Evolutionary conservation across 2,888 invertebrate species (phyloP).

Genomic region (Meiosimyza platycephala): DNA sequence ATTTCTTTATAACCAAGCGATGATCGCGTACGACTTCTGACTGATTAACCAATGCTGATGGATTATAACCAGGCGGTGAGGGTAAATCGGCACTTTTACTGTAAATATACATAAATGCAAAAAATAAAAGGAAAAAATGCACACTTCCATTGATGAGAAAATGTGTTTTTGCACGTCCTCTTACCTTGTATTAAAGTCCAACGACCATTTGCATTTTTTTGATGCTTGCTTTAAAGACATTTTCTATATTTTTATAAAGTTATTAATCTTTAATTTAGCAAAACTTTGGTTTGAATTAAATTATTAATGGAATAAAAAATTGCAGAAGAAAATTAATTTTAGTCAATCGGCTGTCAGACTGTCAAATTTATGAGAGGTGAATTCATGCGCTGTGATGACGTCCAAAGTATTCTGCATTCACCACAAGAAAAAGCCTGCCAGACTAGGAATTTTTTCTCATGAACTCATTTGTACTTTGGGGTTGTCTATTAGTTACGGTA

Average conservation of each 20-base stretch:
- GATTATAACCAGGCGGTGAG: conserved; percentile 87
- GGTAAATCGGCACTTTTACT: conserved; percentile 72
- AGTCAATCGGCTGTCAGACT: too few species aligned
- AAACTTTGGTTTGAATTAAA: too few species aligned
- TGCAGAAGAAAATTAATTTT: too few species aligned
- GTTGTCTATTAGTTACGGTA: too few species aligned
- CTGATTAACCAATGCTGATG: conserved; percentile 77
- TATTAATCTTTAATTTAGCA: too few species aligned
- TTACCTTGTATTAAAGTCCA: conserved; percentile 74
- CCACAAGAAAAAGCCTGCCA: too few species aligned
- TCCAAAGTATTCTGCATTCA: too few species aligned
- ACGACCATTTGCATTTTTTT: conserved; percentile 74
- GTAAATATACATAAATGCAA: conserved; percentile 21
- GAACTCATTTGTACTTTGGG: too few species aligned
- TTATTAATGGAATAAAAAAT: too few species aligned
- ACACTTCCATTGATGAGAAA: background rate
- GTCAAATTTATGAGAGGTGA: too few species aligned
- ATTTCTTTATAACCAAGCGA: conserved; percentile 89
- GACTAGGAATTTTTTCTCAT: too few species aligned
- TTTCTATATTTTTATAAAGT: conserved; percentile 11
- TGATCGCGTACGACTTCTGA: conserved; percentile 86
- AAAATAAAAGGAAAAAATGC: conserved; percentile 1
- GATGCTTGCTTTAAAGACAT: conserved; percentile 64
- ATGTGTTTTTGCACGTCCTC: conserved; percentile 36
- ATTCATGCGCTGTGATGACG: too few species aligned